A percentile compares a stretch with the other conserved stretches of the same genome.
These are phyloP conservation scores for Scaptomyza polygonia DNA, from an alignment of 2,888 invertebrate species.

Conservation along the genomic window DNA sequence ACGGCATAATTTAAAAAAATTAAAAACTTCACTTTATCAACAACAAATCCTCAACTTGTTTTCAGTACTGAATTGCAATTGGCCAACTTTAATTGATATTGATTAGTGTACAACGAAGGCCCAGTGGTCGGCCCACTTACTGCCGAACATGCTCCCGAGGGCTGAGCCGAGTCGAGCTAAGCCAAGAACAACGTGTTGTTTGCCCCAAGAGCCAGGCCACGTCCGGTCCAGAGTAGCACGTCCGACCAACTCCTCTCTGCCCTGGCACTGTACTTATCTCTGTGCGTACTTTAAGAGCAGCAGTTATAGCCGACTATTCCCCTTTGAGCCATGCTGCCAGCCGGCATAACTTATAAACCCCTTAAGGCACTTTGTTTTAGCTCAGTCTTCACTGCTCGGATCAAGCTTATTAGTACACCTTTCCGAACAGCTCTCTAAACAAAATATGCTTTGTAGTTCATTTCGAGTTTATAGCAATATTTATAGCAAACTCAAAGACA, in stretches of 20 bases:
- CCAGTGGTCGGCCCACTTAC: conserved; percentile 51
- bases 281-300: conserved; percentile 53
- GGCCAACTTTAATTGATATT: conserved; percentile 31
- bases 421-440: background rate
- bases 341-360: conserved; percentile 43
- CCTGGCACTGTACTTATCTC: conserved; percentile 35
- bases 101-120: conserved; percentile 38
- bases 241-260: background rate
- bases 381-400: background rate
- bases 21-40: background rate
- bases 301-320: conserved; percentile 36
- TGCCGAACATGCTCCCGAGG: conserved; percentile 51
- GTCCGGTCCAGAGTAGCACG: conserved; percentile 39
- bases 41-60: background rate
- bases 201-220: conserved; percentile 57
- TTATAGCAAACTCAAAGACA: too few species aligned
- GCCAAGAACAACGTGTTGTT: conserved; percentile 30
- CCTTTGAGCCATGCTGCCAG: conserved; percentile 32
- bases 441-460: conserved; percentile 5
- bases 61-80: conserved; percentile 13
- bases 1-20: background rate
- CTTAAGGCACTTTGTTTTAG: conserved; percentile 48
- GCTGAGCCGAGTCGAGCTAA: background rate
- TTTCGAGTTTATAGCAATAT: background rate
- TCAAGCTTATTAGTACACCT: conserved; percentile 22